These are phyloP conservation scores for Meganola albula DNA, from an alignment of 2,888 invertebrate genomes.

Conservation along the genomic window DNA sequence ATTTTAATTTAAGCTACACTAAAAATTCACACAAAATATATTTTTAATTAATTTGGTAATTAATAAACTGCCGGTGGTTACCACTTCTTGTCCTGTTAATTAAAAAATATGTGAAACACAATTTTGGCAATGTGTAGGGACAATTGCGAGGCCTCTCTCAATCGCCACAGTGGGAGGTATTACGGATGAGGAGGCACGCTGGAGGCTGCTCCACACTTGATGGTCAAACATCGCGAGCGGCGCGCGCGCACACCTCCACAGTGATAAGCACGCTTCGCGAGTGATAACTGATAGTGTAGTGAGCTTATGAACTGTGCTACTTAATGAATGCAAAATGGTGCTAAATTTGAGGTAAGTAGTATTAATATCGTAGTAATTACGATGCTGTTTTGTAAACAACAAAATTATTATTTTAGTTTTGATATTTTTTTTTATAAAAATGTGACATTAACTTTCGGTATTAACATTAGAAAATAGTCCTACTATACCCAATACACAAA, in stretches of 20 bases:
- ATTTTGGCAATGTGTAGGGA: background rate
- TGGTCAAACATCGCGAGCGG: conserved; percentile 40
- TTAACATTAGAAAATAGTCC: no score
- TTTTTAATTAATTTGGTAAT: no score
- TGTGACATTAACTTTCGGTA: no score
- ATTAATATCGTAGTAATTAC: no score
- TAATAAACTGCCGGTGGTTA: no score
- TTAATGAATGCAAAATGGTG: conserved; percentile 59
- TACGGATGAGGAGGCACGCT: conserved; percentile 53
- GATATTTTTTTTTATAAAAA: no score
- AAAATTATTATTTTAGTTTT: no score
- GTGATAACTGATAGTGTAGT: conserved; percentile 12
- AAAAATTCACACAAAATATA: no score
- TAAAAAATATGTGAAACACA: no score
- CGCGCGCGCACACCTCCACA: conserved; percentile 33
- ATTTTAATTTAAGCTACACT: no score
- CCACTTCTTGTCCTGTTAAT: conserved; percentile 32
- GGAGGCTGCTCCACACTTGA: conserved; percentile 57
- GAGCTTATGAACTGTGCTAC: conserved; percentile 35
- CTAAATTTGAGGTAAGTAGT: conserved; percentile 62
- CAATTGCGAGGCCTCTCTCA: conserved; percentile 30
- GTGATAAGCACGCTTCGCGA: conserved; percentile 22
- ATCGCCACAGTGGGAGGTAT: conserved; percentile 39
- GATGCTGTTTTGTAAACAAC: no score
- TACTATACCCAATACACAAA: no score